phyloP scores from a whole-genome alignment of 1,140 invertebrate genomes.

The Leptonema lineaticorne region DNA sequence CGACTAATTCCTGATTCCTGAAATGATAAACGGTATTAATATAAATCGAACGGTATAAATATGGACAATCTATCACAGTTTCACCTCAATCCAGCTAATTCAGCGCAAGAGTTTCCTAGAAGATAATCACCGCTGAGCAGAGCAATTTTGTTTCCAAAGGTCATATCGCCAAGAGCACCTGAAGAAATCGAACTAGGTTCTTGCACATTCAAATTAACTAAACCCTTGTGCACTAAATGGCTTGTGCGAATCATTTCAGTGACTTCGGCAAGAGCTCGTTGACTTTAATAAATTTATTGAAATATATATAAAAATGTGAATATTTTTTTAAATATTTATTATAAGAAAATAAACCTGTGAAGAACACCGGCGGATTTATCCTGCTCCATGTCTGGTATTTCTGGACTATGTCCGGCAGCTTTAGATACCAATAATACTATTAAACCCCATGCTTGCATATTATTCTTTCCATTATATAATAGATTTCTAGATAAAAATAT shows the following conservation, averaged over 20 bases:
- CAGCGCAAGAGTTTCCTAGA: slow-evolving; percentile 84
- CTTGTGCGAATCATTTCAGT: slow-evolving; percentile 98
- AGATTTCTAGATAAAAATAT: slow-evolving; percentile 62
- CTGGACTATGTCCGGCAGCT: slow-evolving; percentile 76
- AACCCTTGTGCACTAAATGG: slow-evolving; percentile 90
- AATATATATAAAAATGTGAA: slow-evolving; percentile 26
- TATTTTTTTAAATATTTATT: no score
- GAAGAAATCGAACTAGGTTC: slow-evolving; percentile 51
- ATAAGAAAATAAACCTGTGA: slow-evolving; percentile 59
- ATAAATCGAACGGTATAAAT: neutral
- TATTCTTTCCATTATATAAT: slow-evolving; percentile 87
- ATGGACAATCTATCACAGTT: neutral
- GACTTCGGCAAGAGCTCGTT: slow-evolving; percentile 89
- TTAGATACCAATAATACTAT: slow-evolving; percentile 90
- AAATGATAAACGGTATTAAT: neutral
- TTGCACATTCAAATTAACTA: slow-evolving; percentile 76
- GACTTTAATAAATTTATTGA: slow-evolving; percentile 61
- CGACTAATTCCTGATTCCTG: slow-evolving; percentile 77
- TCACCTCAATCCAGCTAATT: slow-evolving; percentile 78
- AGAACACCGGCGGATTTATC: slow-evolving; percentile 80
- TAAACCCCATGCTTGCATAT: slow-evolving; percentile 90
- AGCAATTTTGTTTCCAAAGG: slow-evolving; percentile 94
- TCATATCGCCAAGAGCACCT: slow-evolving; percentile 72
- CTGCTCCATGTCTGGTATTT: slow-evolving; percentile 78
- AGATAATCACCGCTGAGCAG: slow-evolving; percentile 91